Base-by-base conservation (phyloP, 2,888 invertebrate genomes). In the Tiphia femorata region DNA sequence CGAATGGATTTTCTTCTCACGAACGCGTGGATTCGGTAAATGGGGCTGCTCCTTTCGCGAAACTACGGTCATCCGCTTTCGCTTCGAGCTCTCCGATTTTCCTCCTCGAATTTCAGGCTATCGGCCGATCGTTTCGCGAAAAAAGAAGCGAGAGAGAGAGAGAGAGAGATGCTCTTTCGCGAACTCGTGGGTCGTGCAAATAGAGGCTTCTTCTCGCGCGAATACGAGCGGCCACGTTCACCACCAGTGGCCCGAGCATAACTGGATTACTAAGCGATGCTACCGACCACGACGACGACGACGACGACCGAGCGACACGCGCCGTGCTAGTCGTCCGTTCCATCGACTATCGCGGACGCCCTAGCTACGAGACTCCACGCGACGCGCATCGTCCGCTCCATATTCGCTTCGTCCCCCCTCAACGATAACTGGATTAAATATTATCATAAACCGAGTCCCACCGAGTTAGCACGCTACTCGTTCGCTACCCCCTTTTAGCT, bases 341-440 rank as follows among this genome's bases (percentile, higher is more conserved):
- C 30, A 10, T 27, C 52, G 49, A 56, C 53, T 54, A n/a, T n/a
- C n/a, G n/a, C n/a, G n/a, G n/a, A n/a, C n/a, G n/a, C n/a, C n/a
- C n/a, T n/a, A 57, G 54, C 55, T 66, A 66, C 68, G 63, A 65
- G 73, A 70, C 4, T 54, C 50, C 27, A 38, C 43, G 49, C 35
- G n/a, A n/a, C n/a, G n/a, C n/a, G n/a, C n/a, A n/a, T n/a, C n/a
- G 33, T 33, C 21, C 47, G 53, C 12, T 47, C 48, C 17, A 53
- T 41, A 43, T 37, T 43, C 20, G 27, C 23, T 29, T 14, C 27
- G 23, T 5, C 52, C 62, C 50, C 57, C 56, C 49, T 50, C 49
- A 48, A 29, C 59, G 44, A 33, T 78, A 78, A 78, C 67, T 64
- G 77, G 79, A 79, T 78, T 78, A 77, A 73, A 78, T 79, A 79